A percentile compares a stretch with the other conserved stretches of the same genome.
These are phyloP conservation scores for Diadophis punctatus DNA, from an alignment of 2,113 vertebrate species.

Conservation along the genomic window DNA sequence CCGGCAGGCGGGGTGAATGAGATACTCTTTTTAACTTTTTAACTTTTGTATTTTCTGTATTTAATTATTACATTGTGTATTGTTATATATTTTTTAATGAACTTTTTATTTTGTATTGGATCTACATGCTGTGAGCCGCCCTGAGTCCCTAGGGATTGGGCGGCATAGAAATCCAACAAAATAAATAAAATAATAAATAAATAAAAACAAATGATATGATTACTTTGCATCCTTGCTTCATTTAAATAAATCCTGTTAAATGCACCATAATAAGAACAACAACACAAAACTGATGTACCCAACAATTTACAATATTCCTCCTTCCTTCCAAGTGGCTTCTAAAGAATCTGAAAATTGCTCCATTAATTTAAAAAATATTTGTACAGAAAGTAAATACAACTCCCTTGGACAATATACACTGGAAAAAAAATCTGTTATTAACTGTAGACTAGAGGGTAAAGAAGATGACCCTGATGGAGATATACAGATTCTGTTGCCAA, in stretches of 20 bases:
- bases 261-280: not conserved
- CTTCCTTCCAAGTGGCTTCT: not conserved
- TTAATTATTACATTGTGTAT: no score
- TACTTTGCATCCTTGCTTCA: not conserved
- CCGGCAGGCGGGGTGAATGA: no score
- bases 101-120: no score
- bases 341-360: not conserved
- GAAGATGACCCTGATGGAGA: not conserved
- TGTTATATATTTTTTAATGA: no score
- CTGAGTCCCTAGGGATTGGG: no score
- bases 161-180: no score
- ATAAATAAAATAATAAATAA: no score
- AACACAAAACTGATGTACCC: not conserved
- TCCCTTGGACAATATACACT: not conserved
- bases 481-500: not conserved
- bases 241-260: not conserved
- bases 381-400: not conserved
- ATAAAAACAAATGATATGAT: not conserved
- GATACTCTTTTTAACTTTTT: no score
- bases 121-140: no score
- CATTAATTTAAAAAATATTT: not conserved
- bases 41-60: no score
- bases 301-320: not conserved
- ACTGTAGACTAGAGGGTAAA: not conserved
- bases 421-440: not conserved